Percentiles rank a stretch among this genome's conserved stretches.
Evolutionary conservation across 1,140 invertebrate genomes (phyloP).

Genomic region (Helicoverpa armigera): DNA sequence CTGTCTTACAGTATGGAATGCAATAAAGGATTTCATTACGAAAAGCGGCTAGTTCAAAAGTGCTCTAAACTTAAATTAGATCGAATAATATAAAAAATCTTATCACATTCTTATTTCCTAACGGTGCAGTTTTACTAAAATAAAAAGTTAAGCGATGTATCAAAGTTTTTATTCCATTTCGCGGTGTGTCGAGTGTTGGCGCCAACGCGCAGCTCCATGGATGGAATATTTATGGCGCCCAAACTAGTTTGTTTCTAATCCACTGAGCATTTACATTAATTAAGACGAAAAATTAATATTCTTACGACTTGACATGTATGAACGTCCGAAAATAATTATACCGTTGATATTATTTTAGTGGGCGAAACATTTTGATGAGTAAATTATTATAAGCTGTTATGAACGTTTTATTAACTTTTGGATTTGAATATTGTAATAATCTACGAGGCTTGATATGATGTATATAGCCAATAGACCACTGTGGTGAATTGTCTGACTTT

Average conservation of each 20-base stretch:
- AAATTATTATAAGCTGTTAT: background rate
- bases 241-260: constrained; percentile 22
- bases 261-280: constrained; percentile 25
- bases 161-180: background rate
- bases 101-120: too few species aligned
- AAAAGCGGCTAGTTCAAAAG: too few species aligned
- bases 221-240: background rate
- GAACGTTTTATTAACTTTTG: background rate
- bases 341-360: background rate
- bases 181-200: background rate
- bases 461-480: too few species aligned
- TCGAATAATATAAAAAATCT: too few species aligned
- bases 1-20: too few species aligned
- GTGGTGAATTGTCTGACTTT: too few species aligned
- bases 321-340: background rate
- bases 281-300: constrained; percentile 26
- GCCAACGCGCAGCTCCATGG: background rate
- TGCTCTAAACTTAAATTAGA: too few species aligned
- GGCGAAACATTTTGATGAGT: background rate
- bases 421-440: background rate
- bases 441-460: too few species aligned
- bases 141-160: background rate
- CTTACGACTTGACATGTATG: background rate
- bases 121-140: background rate
- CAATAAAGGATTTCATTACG: too few species aligned